Evolutionary conservation across 2,797 vertebrate genomes (phyloP).

Genomic region (Philypnodon macrostomus): DNA sequence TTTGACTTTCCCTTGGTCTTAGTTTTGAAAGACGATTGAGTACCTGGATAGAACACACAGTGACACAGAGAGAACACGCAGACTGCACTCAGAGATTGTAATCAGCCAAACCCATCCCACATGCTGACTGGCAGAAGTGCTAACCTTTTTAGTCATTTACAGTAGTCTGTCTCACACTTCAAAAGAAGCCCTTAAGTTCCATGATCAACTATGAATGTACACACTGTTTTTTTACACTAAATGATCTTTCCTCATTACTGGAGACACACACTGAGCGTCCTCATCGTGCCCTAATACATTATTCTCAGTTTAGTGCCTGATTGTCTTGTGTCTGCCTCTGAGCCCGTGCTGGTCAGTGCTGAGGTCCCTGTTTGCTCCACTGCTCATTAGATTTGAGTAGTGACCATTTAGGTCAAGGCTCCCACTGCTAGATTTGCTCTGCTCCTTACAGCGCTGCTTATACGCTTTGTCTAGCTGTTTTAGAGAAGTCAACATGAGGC

Average conservation of each 20-base stretch:
- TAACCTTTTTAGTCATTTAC: no score
- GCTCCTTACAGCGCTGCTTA: background rate
- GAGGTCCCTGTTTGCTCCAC: constrained; percentile 27
- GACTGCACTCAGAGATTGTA: no score
- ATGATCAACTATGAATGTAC: no score
- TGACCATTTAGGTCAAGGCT: constrained; percentile 53
- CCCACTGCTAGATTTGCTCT: constrained; percentile 17
- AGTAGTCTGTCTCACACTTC: no score
- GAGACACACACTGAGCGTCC: constrained; percentile 1
- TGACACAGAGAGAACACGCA: no score
- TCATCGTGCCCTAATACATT: background rate
- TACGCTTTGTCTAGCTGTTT: constrained; percentile 16
- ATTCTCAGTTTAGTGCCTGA: background rate
- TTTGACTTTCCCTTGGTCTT: background rate
- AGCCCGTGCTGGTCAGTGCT: constrained; percentile 29
- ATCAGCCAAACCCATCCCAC: no score
- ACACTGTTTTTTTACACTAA: background rate
- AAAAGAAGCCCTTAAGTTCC: no score
- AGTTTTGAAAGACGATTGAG: no score
- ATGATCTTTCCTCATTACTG: background rate
- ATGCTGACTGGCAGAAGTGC: no score
- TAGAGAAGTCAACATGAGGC: constrained; percentile 6
- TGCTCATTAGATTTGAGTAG: constrained; percentile 52
- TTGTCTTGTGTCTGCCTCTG: constrained; percentile 12
- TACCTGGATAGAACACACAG: no score